phyloP scores from a whole-genome alignment of 2,888 invertebrate species.

The Ochropleura leucogaster region DNA sequence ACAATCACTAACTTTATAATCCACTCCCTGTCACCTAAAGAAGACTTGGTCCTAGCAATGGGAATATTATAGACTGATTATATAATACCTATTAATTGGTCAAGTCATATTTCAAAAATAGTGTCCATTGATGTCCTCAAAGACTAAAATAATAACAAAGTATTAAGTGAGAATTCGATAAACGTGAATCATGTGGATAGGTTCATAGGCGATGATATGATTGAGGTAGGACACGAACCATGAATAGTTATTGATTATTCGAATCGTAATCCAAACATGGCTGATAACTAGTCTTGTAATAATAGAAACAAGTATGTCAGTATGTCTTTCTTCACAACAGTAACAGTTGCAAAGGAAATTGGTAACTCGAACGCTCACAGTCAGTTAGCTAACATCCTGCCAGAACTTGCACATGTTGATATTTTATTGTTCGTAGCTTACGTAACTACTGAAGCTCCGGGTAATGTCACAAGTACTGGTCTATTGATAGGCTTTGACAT shows the following conservation, averaged over 20 bases:
- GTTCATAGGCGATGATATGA: no score
- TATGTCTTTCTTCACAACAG: slow-evolving; percentile 19
- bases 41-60: background rate
- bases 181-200: background rate
- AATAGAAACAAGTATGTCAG: slow-evolving; percentile 45
- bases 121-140: background rate
- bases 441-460: slow-evolving; percentile 36
- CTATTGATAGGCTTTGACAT: slow-evolving; percentile 50
- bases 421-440: slow-evolving; percentile 48
- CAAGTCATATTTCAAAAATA: background rate
- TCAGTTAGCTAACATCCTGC: slow-evolving; percentile 57
- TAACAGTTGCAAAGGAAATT: slow-evolving; percentile 54
- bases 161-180: background rate
- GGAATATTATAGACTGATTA: background rate
- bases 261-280: slow-evolving; percentile 34
- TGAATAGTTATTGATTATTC: slow-evolving; percentile 5
- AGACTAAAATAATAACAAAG: background rate
- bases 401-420: slow-evolving; percentile 44
- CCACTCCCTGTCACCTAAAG: no score
- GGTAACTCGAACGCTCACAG: slow-evolving; percentile 37
- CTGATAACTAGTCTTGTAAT: slow-evolving; percentile 17
- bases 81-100: background rate
- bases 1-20: background rate
- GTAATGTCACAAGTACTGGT: slow-evolving; percentile 46
- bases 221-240: background rate